Base-by-base conservation (phyloP, 2,113 vertebrate species). In the Peromyscus polionotus region DNA sequence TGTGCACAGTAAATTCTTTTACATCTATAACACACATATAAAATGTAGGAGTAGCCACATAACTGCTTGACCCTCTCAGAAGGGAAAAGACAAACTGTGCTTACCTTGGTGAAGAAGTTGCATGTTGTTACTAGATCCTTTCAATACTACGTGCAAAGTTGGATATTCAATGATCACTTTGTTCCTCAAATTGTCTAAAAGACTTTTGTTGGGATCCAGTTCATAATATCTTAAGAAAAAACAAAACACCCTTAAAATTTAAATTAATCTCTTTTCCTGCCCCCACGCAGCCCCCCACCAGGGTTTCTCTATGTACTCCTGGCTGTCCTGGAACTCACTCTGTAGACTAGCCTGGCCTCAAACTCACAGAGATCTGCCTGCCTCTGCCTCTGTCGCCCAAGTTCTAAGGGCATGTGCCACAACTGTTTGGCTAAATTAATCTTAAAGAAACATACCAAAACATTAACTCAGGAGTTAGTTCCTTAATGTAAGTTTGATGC, bases 91-190 rank as follows among this genome's bases (percentile, higher is more conserved):
- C 92, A 97, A 92, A 97, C 97, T 7, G 90, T 19, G 88, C 97
- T 98, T 98, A 99, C 99, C 99, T 98, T 98, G 97, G 97, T 98
- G 98, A 98, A 99, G 96, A 98, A 98, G 14, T 97, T 98, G 98
- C 98, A 99, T 99, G 90, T 99, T 98, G 70, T 97, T 98, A 97
- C 98, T 98, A 65, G 98, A 24, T 13, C 98, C 98, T 98, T 98
- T 98, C 96, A 99, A 98, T 1, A 99, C 98, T 93, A 99, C 98
- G 76, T 99, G 99, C 84, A 99, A 97, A 0, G 99, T 99, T 54
- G 99, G 99, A 95, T 99, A 99, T 83, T 99, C 99, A 91, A 99
- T 99, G 93, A 99, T 97, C 8, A 98, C 98, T 98, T 99, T 99
- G 97, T 99, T 99, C 98, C 98, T 99, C 98, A 99, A 98, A 98